Percentiles rank a stretch among this genome's conserved stretches.
Conservation (phyloP, 1,140 invertebrate species). For the Lepeophtheirus salmonis region DNA sequence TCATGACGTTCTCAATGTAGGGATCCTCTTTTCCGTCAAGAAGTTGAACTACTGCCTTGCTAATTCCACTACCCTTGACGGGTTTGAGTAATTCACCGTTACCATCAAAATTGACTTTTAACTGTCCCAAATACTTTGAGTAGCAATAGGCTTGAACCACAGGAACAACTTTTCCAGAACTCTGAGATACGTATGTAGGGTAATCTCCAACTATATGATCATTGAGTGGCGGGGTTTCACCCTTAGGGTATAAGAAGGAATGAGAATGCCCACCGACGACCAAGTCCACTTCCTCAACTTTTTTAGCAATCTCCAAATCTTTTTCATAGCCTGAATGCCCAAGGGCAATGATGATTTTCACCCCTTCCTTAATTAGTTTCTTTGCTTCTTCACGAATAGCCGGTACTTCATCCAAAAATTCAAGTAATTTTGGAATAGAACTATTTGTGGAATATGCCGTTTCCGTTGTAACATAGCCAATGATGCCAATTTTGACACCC, state of each 20-base stretch:
- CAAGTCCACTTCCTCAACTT: slow-evolving; percentile 59
- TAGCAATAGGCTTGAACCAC: slow-evolving; percentile 79
- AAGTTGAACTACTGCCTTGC: background rate
- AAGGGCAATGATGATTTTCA: slow-evolving; percentile 66
- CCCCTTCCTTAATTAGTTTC: slow-evolving; percentile 30
- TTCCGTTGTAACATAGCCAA: slow-evolving; percentile 70
- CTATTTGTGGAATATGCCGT: slow-evolving; percentile 33
- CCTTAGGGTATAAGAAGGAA: slow-evolving; percentile 48
- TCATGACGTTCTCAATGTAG: background rate
- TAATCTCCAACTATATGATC: slow-evolving; percentile 34
- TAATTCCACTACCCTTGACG: slow-evolving; percentile 1
- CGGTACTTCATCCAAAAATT: slow-evolving; percentile 46
- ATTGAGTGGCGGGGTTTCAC: slow-evolving; percentile 29
- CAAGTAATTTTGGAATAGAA: background rate
- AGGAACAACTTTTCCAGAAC: slow-evolving; percentile 47
- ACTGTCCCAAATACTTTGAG: slow-evolving; percentile 69
- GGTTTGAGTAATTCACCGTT: slow-evolving; percentile 5
- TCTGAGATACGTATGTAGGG: slow-evolving; percentile 49
- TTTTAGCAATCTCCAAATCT: slow-evolving; percentile 52
- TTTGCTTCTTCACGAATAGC: slow-evolving; percentile 34
- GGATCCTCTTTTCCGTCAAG: slow-evolving; percentile 5
- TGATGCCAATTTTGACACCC: slow-evolving; percentile 50
- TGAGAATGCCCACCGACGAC: slow-evolving; percentile 74
- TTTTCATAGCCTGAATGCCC: slow-evolving; percentile 65
- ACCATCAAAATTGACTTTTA: slow-evolving; percentile 48